Percentiles rank a stretch among this genome's conserved stretches.
Conservation (phyloP, 2,797 vertebrate genomes). For the Hemibagrus guttatus region DNA sequence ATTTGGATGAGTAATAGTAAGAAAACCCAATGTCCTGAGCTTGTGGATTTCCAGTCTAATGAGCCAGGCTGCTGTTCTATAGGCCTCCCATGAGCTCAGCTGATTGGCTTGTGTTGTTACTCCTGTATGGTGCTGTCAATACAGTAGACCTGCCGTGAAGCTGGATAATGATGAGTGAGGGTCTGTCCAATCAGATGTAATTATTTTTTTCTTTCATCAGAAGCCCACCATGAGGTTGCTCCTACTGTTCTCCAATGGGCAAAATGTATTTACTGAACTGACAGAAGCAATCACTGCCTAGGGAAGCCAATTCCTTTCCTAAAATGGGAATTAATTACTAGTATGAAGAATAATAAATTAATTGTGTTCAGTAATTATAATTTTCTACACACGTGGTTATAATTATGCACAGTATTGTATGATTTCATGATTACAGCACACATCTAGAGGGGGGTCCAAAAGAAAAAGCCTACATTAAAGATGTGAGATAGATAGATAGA, state of each 20-base stretch:
- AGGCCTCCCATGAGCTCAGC: constrained; percentile 32
- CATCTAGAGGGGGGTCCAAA: not conserved
- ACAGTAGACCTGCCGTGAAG: constrained; percentile 33
- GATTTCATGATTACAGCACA: constrained; percentile 8
- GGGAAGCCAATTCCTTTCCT: constrained; percentile 6
- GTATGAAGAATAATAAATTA: constrained; percentile 32
- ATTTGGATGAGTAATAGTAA: not conserved
- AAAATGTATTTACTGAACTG: constrained; percentile 28
- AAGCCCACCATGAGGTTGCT: constrained; percentile 32
- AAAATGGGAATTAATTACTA: constrained; percentile 43
- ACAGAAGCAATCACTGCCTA: constrained; percentile 40
- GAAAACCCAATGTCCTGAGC: constrained; percentile 19
- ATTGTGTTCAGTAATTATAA: constrained; percentile 43
- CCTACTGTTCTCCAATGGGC: constrained; percentile 24
- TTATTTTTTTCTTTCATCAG: constrained; percentile 43
- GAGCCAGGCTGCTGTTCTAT: constrained; percentile 20
- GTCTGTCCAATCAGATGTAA: constrained; percentile 46
- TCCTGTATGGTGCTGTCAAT: constrained; percentile 48
- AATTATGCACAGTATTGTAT: constrained; percentile 13
- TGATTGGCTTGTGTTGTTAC: constrained; percentile 50
- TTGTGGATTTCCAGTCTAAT: constrained; percentile 35
- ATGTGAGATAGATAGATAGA: not conserved
- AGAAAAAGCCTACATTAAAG: not conserved
- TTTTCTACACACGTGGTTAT: constrained; percentile 20
- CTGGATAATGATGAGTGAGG: constrained; percentile 45